Percentiles rank a stretch among this genome's conserved stretches.
These are phyloP conservation scores for Nixonia krombeini DNA, from an alignment of 1,140 invertebrate genomes.

Conservation along the genomic window DNA sequence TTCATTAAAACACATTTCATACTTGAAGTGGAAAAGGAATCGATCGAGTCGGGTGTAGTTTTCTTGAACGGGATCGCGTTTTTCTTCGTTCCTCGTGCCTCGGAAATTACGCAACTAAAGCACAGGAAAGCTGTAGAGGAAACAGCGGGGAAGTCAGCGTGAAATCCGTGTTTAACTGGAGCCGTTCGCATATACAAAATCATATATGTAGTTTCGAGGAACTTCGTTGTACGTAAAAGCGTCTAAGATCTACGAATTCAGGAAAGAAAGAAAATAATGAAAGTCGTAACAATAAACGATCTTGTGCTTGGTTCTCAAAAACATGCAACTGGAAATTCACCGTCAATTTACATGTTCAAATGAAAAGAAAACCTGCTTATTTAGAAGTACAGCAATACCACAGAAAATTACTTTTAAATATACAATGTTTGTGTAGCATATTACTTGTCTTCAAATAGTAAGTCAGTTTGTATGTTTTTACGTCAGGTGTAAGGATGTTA, in stretches of 20 bases:
- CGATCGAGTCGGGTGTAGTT: neutral
- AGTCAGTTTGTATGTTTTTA: too few species aligned
- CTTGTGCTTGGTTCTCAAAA: constrained; percentile 55
- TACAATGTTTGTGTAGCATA: too few species aligned
- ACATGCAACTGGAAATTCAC: constrained; percentile 19
- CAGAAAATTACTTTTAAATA: too few species aligned
- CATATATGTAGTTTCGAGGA: constrained; percentile 35
- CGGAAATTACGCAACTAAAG: constrained; percentile 63
- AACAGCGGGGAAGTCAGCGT: constrained; percentile 45
- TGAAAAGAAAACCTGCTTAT: too few species aligned
- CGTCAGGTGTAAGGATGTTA: too few species aligned
- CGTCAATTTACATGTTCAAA: too few species aligned
- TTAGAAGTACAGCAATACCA: too few species aligned
- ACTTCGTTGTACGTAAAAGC: constrained; percentile 59
- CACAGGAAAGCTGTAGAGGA: constrained; percentile 60
- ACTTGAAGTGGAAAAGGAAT: constrained; percentile 19
- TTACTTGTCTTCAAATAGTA: too few species aligned
- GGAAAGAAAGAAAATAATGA: constrained; percentile 22
- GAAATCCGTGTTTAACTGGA: constrained; percentile 33
- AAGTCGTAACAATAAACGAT: constrained; percentile 50
- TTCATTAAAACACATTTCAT: too few species aligned
- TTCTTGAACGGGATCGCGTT: constrained; percentile 2
- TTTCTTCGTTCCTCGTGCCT: constrained; percentile 47
- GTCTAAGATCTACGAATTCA: constrained; percentile 61
- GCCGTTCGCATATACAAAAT: constrained; percentile 34